These are phyloP conservation scores for Austrolebias charrua DNA, from an alignment of 2,797 vertebrate species.

Conservation along the genomic window DNA sequence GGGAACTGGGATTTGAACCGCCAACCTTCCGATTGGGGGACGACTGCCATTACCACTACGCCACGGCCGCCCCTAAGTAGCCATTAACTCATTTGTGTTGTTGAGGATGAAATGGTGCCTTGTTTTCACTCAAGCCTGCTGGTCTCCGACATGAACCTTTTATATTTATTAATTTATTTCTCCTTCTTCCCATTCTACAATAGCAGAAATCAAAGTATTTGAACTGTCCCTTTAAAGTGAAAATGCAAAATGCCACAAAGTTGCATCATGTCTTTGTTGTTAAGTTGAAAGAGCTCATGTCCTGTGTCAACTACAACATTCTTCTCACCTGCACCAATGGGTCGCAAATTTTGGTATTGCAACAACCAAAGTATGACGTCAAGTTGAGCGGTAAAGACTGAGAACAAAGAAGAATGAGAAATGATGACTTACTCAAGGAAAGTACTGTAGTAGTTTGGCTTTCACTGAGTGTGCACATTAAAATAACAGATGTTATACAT, in stretches of 20 bases:
- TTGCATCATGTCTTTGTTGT: constrained; percentile 20
- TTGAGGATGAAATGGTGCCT: no score
- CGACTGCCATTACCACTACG: no score
- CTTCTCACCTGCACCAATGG: constrained; percentile 30
- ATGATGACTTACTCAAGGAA: constrained; percentile 31
- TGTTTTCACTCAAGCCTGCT: no score
- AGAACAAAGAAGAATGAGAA: neutral
- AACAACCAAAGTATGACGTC: constrained; percentile 40
- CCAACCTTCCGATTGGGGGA: no score
- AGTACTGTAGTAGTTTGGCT: constrained; percentile 24
- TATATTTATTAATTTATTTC: no score
- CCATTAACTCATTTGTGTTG: no score
- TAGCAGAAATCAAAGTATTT: no score
- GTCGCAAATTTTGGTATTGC: constrained; percentile 34
- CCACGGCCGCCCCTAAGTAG: no score
- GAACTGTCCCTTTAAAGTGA: no score
- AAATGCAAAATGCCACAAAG: neutral
- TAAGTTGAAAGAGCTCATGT: constrained; percentile 16
- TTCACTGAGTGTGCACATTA: constrained; percentile 13
- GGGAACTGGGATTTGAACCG: no score
- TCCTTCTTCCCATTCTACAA: no score
- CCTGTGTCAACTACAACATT: constrained; percentile 29
- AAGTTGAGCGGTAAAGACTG: neutral
- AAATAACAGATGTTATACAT: constrained; percentile 16
- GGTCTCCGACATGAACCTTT: no score